Evolutionary conservation across 1,140 invertebrate genomes (phyloP).

Genomic region (Nebria ingens): DNA sequence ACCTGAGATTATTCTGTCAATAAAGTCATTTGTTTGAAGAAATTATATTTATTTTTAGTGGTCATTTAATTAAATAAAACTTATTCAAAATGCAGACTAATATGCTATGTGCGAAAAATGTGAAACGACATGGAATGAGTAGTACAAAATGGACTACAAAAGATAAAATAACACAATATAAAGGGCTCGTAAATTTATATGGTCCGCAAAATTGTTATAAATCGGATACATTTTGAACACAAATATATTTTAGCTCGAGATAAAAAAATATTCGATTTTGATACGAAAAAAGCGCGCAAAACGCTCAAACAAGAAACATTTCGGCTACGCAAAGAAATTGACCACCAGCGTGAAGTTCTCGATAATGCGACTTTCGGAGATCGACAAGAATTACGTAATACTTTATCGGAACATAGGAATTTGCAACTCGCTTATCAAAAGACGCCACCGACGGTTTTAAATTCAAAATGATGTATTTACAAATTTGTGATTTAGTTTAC

Average conservation of each 20-base stretch:
- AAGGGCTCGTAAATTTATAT: slow-evolving; percentile 48
- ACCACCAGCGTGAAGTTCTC: slow-evolving; percentile 40
- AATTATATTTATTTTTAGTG: background rate
- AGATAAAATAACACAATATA: slow-evolving; percentile 52
- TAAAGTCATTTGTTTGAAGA: no score
- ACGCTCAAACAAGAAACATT: slow-evolving; percentile 42
- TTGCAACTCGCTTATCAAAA: slow-evolving; percentile 46
- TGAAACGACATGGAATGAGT: slow-evolving; percentile 46
- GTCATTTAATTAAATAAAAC: background rate
- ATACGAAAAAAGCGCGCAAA: slow-evolving; percentile 41
- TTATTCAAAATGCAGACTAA: slow-evolving; percentile 19
- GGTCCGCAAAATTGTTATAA: slow-evolving; percentile 31
- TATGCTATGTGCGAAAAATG: slow-evolving; percentile 43
- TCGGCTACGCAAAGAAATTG: slow-evolving; percentile 42
- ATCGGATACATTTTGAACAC: background rate
- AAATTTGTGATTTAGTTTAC: slow-evolving; percentile 14
- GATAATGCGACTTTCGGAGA: slow-evolving; percentile 44
- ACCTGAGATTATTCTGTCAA: no score
- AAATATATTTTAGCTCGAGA: slow-evolving; percentile 38
- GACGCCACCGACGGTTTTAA: slow-evolving; percentile 29
- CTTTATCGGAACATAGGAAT: slow-evolving; percentile 41
- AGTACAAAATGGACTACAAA: slow-evolving; percentile 48
- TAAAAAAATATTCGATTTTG: slow-evolving; percentile 41
- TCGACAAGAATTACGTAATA: slow-evolving; percentile 41
- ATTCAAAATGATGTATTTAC: slow-evolving; percentile 7